phyloP scores from a whole-genome alignment of 2,113 vertebrate genomes.

The Gila orcuttii region DNA sequence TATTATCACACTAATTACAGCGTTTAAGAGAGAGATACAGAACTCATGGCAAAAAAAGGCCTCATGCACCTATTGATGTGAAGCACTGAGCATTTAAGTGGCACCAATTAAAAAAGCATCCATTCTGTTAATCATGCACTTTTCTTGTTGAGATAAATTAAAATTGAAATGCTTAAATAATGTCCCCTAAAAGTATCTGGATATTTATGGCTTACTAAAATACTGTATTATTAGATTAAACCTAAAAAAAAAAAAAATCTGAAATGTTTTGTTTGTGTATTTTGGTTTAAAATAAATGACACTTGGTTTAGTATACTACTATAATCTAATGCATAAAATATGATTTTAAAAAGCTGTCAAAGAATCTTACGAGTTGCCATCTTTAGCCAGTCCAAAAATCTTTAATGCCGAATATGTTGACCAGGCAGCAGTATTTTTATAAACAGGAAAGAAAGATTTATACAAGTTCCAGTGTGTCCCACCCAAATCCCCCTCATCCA shows the following conservation, averaged over 20 bases:
- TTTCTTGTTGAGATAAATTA: not conserved
- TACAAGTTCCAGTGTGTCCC: constrained; percentile 33
- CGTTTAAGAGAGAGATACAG: not conserved
- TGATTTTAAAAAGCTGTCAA: not conserved
- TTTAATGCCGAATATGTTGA: not conserved
- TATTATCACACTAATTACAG: constrained; percentile 5
- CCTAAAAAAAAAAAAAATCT: not conserved
- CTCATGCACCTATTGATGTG: not conserved
- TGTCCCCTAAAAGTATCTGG: not conserved
- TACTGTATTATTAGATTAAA: not conserved
- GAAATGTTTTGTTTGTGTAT: too few relatives aligned
- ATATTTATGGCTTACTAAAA: not conserved
- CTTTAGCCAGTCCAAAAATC: constrained; percentile 9
- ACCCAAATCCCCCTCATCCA: constrained; percentile 38
- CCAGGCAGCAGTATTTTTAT: constrained; percentile 36
- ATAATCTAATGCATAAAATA: not conserved
- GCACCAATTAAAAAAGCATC: not conserved
- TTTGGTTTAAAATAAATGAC: too few relatives aligned
- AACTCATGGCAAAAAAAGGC: not conserved
- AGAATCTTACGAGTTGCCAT: not conserved
- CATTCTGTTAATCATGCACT: not conserved
- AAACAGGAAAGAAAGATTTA: constrained; percentile 53
- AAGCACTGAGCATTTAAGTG: not conserved
- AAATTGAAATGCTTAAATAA: not conserved
- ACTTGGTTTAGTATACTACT: too few relatives aligned